Base-by-base conservation (phyloP, 2,797 vertebrate species). In the Chaetodon trifasciatus region DNA sequence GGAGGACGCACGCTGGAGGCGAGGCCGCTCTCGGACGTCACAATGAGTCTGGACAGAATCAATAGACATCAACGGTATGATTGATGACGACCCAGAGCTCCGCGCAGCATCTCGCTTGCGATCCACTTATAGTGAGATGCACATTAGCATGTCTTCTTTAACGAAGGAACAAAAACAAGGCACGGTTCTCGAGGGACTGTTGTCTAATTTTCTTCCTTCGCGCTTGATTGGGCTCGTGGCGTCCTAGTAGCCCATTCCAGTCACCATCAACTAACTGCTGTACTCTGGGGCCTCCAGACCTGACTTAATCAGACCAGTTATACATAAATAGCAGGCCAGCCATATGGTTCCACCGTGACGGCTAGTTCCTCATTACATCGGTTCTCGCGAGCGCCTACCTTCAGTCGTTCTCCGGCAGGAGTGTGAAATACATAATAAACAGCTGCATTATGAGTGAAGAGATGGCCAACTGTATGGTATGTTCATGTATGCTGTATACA, bases 161-260 rank as follows among this genome's bases (percentile, higher is more conserved):
- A 91, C 37, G 62, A 85, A 70, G 79, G 66, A 65, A 79, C 66
- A 68, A 82, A 89, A 91, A 87, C 69, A 84, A 88, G 81, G 66
- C 85, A 11, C 12, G 5, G 2, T 42, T 75, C 91, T 91, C 88
- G 0, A 12, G 91, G 90, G 90, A 88, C 32, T 49, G 78, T 82
- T 69, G 83, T 88, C 78, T 88, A 79, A 82, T 85, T 85, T 74
- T 60, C 70, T 70, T 12, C 42, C 40, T 53, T 83, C n/a, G 47
- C 37, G 37, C 87, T 82, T 86, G 87, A 89, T 87, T 78, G 85
- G 82, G 82, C 83, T 75, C 63, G 28, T 56, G 78, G 86, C 88
- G 92, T 92, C 90, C 92, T 93, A 90, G 86, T 93, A 78, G 91
- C 92, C 93, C 92, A 91, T 89, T 93, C 90, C 91, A 93, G 92